Evolutionary conservation across 1,140 invertebrate genomes (phyloP).

Genomic region (Schlechtendalia chinensis): DNA sequence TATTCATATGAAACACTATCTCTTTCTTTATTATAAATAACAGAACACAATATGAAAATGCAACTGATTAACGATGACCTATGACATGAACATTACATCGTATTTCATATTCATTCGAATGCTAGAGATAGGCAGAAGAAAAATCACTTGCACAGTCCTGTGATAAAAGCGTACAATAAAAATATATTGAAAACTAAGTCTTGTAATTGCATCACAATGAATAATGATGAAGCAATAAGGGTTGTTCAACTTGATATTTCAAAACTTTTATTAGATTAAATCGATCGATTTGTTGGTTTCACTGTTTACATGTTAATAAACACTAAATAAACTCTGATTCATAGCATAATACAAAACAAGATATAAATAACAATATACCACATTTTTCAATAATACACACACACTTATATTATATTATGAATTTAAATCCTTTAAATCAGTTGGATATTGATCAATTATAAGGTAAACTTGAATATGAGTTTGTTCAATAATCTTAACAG

Average conservation of each 20-base stretch:
- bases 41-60: background rate
- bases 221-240: background rate
- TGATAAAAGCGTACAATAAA: background rate
- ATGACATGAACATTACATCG: constrained; percentile 13
- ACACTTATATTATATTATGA: background rate
- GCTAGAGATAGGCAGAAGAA: background rate
- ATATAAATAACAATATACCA: background rate
- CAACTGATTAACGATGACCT: constrained; percentile 31
- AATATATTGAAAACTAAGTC: background rate
- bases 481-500: background rate
- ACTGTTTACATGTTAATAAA: background rate
- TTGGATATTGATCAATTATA: background rate
- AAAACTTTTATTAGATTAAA: background rate
- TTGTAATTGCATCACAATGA: constrained; percentile 6
- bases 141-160: background rate
- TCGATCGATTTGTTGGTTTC: background rate
- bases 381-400: background rate
- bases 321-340: background rate
- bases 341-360: background rate
- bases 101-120: background rate
- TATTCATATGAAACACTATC: constrained; percentile 19
- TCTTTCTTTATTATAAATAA: constrained; percentile 20
- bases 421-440: background rate
- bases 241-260: background rate
- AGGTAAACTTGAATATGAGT: no score